phyloP scores from a whole-genome alignment of 2,797 vertebrate genomes.

The Tokudaia tokunoshimensis region DNA sequence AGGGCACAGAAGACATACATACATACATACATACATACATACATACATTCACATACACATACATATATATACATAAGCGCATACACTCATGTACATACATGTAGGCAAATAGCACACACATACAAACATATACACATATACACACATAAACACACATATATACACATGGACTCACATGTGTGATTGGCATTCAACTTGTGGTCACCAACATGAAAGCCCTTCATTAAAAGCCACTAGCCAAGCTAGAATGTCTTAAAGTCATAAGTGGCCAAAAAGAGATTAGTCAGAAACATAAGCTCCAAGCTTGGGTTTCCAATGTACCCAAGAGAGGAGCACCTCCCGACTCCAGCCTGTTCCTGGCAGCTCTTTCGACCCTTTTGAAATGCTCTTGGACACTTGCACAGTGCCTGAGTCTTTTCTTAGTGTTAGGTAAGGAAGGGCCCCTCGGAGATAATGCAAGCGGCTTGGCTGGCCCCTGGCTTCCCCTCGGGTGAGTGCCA shows the following conservation, averaged over 20 bases:
- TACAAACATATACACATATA: not conserved
- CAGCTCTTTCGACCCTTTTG: conserved; percentile 1
- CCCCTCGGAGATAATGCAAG: conserved; percentile 25
- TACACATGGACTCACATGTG: not conserved
- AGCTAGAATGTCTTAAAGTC: not conserved
- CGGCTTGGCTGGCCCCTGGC: not conserved
- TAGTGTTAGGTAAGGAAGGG: conserved; percentile 48
- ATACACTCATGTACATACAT: not conserved
- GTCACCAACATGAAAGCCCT: not conserved
- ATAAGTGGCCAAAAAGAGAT: conserved; percentile 16
- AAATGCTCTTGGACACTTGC: conserved; percentile 43
- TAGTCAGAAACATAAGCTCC: not conserved
- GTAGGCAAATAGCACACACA: not conserved
- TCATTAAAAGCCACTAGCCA: not conserved
- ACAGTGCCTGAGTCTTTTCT: conserved; percentile 40
- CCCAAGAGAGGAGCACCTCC: conserved; percentile 6
- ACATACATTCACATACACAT: not conserved
- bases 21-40: not conserved
- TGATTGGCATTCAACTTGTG: not conserved
- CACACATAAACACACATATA: not conserved
- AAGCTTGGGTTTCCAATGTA: conserved; percentile 19
- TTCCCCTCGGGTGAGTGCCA: conserved; percentile 54
- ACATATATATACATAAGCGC: not conserved
- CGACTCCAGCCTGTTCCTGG: conserved; percentile 34
- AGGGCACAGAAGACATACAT: not conserved